Conservation (phyloP, 2,888 invertebrate species). For the Diadromus collaris region DNA sequence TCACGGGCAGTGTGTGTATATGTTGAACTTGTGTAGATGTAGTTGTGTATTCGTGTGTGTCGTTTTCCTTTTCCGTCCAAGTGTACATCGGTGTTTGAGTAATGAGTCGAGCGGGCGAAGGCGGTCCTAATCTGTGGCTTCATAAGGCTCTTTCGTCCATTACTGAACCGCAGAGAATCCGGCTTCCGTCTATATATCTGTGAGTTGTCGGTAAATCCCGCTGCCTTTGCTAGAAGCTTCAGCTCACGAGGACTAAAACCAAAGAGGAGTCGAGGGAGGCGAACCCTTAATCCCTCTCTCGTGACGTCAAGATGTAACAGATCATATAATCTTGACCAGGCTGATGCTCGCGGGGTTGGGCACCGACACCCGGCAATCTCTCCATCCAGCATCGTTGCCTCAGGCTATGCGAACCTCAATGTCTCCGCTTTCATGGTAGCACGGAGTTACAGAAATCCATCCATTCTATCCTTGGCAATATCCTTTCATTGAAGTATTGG, state of each 20-base stretch:
- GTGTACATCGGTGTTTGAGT: slow-evolving; percentile 66
- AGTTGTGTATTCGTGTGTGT: neutral
- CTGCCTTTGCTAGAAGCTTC: slow-evolving; percentile 37
- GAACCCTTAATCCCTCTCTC: slow-evolving; percentile 24
- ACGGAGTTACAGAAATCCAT: neutral
- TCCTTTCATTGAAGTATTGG: neutral
- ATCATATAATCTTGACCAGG: slow-evolving; percentile 48
- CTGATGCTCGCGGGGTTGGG: slow-evolving; percentile 46
- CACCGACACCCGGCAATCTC: slow-evolving; percentile 46
- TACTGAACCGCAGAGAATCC: slow-evolving; percentile 35
- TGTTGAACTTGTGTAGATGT: neutral
- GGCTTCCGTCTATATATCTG: slow-evolving; percentile 33
- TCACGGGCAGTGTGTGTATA: neutral
- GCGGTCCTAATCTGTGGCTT: slow-evolving; percentile 65
- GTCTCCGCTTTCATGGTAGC: neutral
- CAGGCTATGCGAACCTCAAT: slow-evolving; percentile 4
- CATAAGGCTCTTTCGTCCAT: slow-evolving; percentile 42
- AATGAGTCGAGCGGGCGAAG: slow-evolving; percentile 67
- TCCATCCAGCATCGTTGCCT: slow-evolving; percentile 2
- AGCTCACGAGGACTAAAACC: slow-evolving; percentile 36
- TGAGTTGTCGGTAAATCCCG: slow-evolving; percentile 25
- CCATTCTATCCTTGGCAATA: neutral
- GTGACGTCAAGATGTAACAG: slow-evolving; percentile 21
- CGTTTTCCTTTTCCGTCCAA: slow-evolving; percentile 12
- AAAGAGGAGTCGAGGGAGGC: slow-evolving; percentile 29